phyloP scores from a whole-genome alignment of 2,888 invertebrate genomes.

The Silvanus unidentatus region DNA sequence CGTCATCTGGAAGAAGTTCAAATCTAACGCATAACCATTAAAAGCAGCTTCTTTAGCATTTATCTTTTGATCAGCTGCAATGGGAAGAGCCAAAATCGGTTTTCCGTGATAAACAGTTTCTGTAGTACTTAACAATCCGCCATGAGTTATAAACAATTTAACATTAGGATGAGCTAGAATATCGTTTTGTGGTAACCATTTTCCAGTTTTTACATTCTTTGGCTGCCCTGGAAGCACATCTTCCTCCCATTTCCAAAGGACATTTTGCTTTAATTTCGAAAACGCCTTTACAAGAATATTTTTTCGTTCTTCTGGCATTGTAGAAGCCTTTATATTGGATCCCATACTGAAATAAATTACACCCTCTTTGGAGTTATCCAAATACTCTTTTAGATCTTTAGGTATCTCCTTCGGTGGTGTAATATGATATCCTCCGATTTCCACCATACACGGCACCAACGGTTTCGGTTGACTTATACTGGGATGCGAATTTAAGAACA shows the following conservation, averaged over 20 bases:
- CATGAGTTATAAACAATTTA: conserved; percentile 47
- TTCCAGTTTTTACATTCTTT: conserved; percentile 52
- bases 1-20: conserved; percentile 38
- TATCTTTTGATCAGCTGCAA: conserved; percentile 49
- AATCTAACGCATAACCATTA: conserved; percentile 42
- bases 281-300: conserved; percentile 53
- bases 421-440: conserved; percentile 53
- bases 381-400: conserved; percentile 36
- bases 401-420: conserved; percentile 15
- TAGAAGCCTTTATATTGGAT: conserved; percentile 51
- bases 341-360: conserved; percentile 57
- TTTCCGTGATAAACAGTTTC: conserved; percentile 48
- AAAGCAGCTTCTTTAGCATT: conserved; percentile 46
- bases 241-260: conserved; percentile 67
- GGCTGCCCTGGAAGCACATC: conserved; percentile 51
- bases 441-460: conserved; percentile 50
- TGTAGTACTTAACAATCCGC: conserved; percentile 48
- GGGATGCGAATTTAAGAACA: conserved; percentile 45
- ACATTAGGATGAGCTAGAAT: conserved; percentile 47
- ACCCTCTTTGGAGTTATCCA: conserved; percentile 40
- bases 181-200: conserved; percentile 61
- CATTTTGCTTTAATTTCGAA: conserved; percentile 53
- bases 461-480: conserved; percentile 48
- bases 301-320: conserved; percentile 50
- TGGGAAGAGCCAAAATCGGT: conserved; percentile 49